Conservation (phyloP, 2,113 vertebrate species). For the Saccopteryx bilineata region DNA sequence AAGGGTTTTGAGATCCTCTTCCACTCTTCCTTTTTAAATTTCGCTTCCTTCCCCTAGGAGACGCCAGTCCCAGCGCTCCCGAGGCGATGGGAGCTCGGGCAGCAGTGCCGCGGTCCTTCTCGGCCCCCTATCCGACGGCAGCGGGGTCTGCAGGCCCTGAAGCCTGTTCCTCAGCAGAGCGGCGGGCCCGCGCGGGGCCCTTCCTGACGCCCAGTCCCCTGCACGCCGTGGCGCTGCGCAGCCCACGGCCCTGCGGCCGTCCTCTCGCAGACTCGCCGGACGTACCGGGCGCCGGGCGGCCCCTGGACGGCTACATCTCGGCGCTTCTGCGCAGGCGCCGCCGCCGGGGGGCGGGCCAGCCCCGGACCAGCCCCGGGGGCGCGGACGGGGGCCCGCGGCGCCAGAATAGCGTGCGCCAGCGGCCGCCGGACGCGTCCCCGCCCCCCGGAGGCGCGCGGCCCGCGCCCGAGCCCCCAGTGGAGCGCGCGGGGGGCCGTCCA, state of each 20-base stretch:
- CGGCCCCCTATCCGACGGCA: slow-evolving; percentile 88
- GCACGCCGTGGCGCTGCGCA: slow-evolving; percentile 84
- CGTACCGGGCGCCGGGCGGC: slow-evolving; percentile 84
- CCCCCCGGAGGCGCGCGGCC: slow-evolving; percentile 73
- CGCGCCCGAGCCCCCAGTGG: slow-evolving; percentile 71
- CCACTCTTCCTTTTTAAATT: neutral
- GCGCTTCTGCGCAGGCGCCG: slow-evolving; percentile 90
- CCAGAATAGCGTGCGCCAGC: slow-evolving; percentile 89
- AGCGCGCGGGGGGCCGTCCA: slow-evolving; percentile 75
- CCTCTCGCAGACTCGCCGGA: slow-evolving; percentile 38
- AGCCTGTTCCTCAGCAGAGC: slow-evolving; percentile 75
- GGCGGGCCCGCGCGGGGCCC: slow-evolving; percentile 77
- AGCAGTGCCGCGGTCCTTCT: slow-evolving; percentile 92
- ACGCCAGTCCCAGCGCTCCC: slow-evolving; percentile 81
- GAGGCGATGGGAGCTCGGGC: slow-evolving; percentile 78
- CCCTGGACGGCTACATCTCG: slow-evolving; percentile 92
- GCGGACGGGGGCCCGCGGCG: slow-evolving; percentile 80
- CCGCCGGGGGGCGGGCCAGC: slow-evolving; percentile 87
- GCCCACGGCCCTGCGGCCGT: slow-evolving; percentile 69
- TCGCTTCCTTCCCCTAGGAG: slow-evolving; percentile 75
- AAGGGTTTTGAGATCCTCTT: neutral
- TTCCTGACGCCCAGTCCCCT: slow-evolving; percentile 86
- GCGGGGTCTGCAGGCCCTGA: slow-evolving; percentile 51
- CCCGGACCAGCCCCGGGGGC: slow-evolving; percentile 88
- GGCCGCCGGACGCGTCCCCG: slow-evolving; percentile 83